Conservation (phyloP, 2,113 vertebrate genomes). For the Rhizomys pruinosus region DNA sequence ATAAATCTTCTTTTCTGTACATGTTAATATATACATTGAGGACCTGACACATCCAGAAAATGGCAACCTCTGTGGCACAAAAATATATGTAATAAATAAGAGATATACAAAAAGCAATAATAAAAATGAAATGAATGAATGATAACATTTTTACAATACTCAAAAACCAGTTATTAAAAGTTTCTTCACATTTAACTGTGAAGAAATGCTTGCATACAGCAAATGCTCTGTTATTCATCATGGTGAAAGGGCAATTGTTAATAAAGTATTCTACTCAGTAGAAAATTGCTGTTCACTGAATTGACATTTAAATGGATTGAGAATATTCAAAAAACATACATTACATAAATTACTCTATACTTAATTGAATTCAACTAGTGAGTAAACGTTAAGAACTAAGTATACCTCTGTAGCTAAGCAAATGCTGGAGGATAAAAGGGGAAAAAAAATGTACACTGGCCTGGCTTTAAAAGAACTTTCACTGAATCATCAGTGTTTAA, state of each 20-base stretch:
- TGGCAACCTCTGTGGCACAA: background rate
- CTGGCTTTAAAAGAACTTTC: background rate
- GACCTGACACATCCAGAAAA: conserved; percentile 3
- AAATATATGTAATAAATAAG: background rate
- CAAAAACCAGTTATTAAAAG: conserved; percentile 26
- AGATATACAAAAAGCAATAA: conserved; percentile 6
- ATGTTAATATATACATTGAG: conserved; percentile 47
- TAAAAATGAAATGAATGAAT: conserved; percentile 30
- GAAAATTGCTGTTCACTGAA: background rate
- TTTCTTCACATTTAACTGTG: background rate
- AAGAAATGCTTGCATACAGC: background rate
- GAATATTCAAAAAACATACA: background rate
- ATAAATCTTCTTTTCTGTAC: conserved; percentile 41
- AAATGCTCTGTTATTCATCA: conserved; percentile 19
- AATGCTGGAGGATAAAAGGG: background rate
- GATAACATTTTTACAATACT: conserved; percentile 52
- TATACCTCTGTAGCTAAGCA: fast-evolving
- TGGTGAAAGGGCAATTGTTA: conserved; percentile 9
- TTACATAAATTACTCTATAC: background rate
- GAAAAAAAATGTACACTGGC: background rate
- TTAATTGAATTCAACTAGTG: background rate
- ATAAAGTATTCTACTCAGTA: background rate
- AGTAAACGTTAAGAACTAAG: background rate
- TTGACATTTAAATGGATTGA: conserved; percentile 36
- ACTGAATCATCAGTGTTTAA: background rate